phyloP scores from a whole-genome alignment of 2,888 invertebrate genomes.

The Epinotia ramella region DNA sequence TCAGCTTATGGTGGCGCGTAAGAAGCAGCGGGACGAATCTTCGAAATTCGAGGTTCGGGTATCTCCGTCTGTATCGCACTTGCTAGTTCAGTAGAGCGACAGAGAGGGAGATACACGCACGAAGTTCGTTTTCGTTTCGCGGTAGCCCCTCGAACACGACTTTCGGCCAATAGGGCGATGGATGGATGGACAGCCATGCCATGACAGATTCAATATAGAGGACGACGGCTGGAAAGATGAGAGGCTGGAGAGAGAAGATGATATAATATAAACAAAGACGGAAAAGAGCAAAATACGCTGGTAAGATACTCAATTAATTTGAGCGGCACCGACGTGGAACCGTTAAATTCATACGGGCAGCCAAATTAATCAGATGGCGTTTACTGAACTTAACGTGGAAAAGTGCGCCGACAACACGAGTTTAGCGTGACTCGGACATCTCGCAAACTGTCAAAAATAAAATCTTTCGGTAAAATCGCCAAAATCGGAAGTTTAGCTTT shows the following conservation, averaged over 20 bases:
- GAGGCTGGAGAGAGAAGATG: no score
- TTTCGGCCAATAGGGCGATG: not conserved
- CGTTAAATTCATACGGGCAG: not conserved
- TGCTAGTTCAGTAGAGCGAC: no score
- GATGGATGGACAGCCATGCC: no score
- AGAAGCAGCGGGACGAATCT: conserved; percentile 39
- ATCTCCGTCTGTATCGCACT: no score
- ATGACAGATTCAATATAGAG: not conserved
- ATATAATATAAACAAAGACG: conserved; percentile 12
- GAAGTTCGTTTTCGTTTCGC: no score
- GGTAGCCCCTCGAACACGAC: no score
- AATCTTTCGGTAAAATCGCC: not conserved
- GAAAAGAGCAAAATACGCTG: not conserved
- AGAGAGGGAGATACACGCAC: no score
- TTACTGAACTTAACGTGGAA: not conserved
- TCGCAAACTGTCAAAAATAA: not conserved
- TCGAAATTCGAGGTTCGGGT: no score
- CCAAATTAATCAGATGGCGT: not conserved
- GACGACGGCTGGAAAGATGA: not conserved
- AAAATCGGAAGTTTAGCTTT: no score
- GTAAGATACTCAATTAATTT: not conserved
- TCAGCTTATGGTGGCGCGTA: conserved; percentile 47
- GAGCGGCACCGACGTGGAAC: not conserved
- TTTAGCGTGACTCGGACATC: conserved; percentile 4
- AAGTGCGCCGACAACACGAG: not conserved